Evolutionary conservation across 1,140 invertebrate genomes (phyloP).

Genomic region (Drosophila tani): DNA sequence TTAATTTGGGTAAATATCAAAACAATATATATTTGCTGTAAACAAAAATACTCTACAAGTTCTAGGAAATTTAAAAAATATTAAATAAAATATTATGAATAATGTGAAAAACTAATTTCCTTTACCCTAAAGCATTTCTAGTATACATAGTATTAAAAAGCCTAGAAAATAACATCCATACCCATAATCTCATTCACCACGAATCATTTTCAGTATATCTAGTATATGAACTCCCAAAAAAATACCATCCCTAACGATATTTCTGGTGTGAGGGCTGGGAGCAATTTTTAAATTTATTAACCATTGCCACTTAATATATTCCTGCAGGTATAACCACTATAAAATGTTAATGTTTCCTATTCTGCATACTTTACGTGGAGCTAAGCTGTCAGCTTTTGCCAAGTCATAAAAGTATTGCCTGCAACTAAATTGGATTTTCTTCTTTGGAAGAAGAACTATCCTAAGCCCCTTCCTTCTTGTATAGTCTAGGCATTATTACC

Average conservation of each 20-base stretch:
- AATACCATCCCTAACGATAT: neutral
- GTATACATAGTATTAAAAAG: no score
- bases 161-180: no score
- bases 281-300: constrained; percentile 1
- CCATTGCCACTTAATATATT: constrained; percentile 2
- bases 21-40: neutral
- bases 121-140: no score
- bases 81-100: no score
- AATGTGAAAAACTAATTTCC: no score
- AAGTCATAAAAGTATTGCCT: constrained; percentile 7
- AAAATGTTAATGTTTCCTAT: neutral
- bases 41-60: no score
- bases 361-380: constrained; percentile 5
- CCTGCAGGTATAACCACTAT: neutral
- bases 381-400: constrained; percentile 13
- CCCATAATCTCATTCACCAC: no score
- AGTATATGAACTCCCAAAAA: neutral
- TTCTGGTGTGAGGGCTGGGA: neutral
- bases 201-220: neutral
- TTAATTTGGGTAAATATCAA: neutral
- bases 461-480: neutral
- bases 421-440: constrained; percentile 22
- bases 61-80: no score
- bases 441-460: neutral
- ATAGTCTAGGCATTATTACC: neutral